Base-by-base conservation (phyloP, 2,797 vertebrate genomes). In the Margarornis squamiger region DNA sequence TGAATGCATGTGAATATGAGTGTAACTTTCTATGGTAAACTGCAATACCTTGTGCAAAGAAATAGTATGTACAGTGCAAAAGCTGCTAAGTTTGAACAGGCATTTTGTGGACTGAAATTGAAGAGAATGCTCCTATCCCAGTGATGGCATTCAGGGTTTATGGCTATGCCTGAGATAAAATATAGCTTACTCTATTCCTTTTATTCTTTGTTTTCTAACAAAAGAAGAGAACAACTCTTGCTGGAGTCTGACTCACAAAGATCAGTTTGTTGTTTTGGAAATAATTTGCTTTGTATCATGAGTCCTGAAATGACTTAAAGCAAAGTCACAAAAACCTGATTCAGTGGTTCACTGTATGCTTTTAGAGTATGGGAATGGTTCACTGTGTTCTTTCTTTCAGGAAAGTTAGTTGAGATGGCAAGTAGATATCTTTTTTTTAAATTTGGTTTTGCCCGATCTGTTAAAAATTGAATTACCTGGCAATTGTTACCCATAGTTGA, bases 161-260 rank as follows among this genome's bases (percentile, higher is more conserved):
- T 39, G 73, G 14, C 23, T 82, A 43, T 80, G 52, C 27, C 71
- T 52, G 75, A 94, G 67, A 91, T 70, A 84, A 92, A 95, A 84
- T 70, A 30, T 27, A 79, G 77, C 55, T 90, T 92, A 51, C 45
- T 86, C 63, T 61, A 15, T 81, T 92, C 36, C 84, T 91, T 82
- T 93, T 81, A 85, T 94, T 94, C 80, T 94, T 94, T 92, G 84
- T 94, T 88, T 88, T 49, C 80, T 67, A 85, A 93, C 77, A 93
- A 93, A 94, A 86, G 79, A 77, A 86, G 63, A 26, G 48, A 27
- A 57, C 32, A 15, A 92, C 63, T 90, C 77, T 81, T 87, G 48
- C 36, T 79, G 59, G 32, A 89, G 23, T 85, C 77, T 73, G 83
- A 92, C 91, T 90, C 77, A 95, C 92, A 95, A 95, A 92, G 86